A percentile compares a stretch with the other conserved stretches of the same genome.
phyloP scores from a whole-genome alignment of 2,888 invertebrate species.

The Leucophenga maculata region DNA sequence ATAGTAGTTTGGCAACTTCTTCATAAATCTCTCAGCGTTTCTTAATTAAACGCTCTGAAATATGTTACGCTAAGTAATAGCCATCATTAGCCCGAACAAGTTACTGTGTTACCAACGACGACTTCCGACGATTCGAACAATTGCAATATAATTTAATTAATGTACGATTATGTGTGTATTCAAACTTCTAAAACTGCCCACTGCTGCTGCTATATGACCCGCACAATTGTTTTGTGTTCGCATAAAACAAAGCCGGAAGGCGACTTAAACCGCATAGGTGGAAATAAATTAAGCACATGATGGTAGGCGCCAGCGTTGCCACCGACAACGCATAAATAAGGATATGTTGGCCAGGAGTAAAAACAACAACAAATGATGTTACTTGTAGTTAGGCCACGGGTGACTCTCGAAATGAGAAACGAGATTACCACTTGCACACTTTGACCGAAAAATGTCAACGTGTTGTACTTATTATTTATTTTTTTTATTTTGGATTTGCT shows the following conservation, averaged over 20 bases:
- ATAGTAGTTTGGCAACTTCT: too few species aligned
- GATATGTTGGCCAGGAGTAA: background rate
- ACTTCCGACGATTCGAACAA: too few species aligned
- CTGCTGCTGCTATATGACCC: too few species aligned
- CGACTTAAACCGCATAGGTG: slow-evolving; percentile 16
- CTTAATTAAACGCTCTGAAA: too few species aligned
- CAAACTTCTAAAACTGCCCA: too few species aligned
- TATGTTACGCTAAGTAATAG: too few species aligned
- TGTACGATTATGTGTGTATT: too few species aligned
- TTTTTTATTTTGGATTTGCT: slow-evolving; percentile 1
- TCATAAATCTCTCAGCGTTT: too few species aligned
- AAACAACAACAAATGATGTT: background rate
- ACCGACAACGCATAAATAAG: slow-evolving; percentile 16
- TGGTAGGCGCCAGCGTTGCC: slow-evolving; percentile 3
- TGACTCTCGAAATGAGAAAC: background rate
- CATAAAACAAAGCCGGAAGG: slow-evolving; percentile 4
- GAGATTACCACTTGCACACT: background rate
- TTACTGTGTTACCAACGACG: too few species aligned
- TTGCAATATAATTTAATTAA: too few species aligned
- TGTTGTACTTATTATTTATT: background rate
- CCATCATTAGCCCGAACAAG: too few species aligned
- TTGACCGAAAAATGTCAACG: slow-evolving; percentile 33
- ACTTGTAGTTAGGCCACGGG: background rate
- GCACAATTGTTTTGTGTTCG: too few species aligned
- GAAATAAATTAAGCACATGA: slow-evolving; percentile 12